Percentiles rank a stretch among this genome's conserved stretches.
Evolutionary conservation across 1,140 invertebrate genomes (phyloP).

Genomic region (Agrilus planipennis): DNA sequence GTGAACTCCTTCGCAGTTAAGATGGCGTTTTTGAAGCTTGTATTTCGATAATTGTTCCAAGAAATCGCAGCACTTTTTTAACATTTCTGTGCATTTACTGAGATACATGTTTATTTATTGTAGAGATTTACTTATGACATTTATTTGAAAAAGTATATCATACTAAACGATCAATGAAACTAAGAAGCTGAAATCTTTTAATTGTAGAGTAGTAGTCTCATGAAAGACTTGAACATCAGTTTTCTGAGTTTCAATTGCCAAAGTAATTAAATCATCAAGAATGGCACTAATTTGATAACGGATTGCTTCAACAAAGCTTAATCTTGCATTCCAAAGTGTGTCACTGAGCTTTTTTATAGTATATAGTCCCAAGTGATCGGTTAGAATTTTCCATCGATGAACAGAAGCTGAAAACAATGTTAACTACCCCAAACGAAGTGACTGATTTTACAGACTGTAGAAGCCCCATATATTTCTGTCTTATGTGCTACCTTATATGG

Average conservation of each 20-base stretch:
- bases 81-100: conserved; percentile 23
- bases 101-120: conserved; percentile 18
- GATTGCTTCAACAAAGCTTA: conserved; percentile 18
- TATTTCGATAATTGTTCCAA: conserved; percentile 29
- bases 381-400: conserved; percentile 25
- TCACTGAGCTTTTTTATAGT: conserved; percentile 25
- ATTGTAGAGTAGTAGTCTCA: neutral
- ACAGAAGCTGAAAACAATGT: no score
- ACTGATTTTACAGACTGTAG: neutral
- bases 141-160: neutral
- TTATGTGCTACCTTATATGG: no score
- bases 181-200: neutral
- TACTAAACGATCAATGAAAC: conserved; percentile 1
- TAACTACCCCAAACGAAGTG: conserved; percentile 12
- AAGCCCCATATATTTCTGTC: no score
- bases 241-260: neutral
- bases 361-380: no score
- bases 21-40: conserved; percentile 22
- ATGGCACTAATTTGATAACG: conserved; percentile 13
- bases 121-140: conserved; percentile 1
- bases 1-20: conserved; percentile 18
- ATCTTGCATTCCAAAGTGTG: conserved; percentile 25
- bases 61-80: conserved; percentile 17
- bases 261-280: conserved; percentile 12
- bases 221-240: no score